phyloP scores from a whole-genome alignment of 2,797 vertebrate genomes.

The Calcarius lapponicus region DNA sequence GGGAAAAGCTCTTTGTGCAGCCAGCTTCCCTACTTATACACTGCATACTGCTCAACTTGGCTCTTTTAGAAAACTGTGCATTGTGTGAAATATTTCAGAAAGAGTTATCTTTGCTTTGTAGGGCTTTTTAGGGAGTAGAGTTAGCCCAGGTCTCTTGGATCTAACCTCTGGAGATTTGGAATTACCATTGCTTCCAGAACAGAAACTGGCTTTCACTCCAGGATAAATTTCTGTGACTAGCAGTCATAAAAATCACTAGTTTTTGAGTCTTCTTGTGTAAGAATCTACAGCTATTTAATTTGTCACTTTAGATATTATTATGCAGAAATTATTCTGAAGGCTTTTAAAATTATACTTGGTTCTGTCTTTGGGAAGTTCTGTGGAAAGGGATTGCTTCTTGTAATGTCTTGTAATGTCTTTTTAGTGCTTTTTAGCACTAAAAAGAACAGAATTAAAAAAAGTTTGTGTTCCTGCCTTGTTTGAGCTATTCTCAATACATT shows the following conservation, averaged over 20 bases:
- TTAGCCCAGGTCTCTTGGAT: background rate
- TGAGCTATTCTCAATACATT: background rate
- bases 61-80: background rate
- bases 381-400: background rate
- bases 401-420: background rate
- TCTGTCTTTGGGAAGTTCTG: background rate
- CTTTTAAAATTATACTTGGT: background rate
- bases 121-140: background rate
- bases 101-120: background rate
- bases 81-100: background rate
- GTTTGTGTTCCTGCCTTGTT: background rate
- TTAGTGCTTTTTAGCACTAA: background rate
- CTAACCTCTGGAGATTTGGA: background rate
- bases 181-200: background rate
- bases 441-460: background rate
- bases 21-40: background rate
- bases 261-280: background rate
- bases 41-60: background rate
- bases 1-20: background rate
- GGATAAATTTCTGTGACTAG: background rate
- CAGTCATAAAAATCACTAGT: background rate
- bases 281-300: background rate
- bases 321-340: background rate
- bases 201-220: background rate
- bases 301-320: background rate